Evolutionary conservation across 2,888 invertebrate genomes (phyloP).

Genomic region (Eupsilia transversa): DNA sequence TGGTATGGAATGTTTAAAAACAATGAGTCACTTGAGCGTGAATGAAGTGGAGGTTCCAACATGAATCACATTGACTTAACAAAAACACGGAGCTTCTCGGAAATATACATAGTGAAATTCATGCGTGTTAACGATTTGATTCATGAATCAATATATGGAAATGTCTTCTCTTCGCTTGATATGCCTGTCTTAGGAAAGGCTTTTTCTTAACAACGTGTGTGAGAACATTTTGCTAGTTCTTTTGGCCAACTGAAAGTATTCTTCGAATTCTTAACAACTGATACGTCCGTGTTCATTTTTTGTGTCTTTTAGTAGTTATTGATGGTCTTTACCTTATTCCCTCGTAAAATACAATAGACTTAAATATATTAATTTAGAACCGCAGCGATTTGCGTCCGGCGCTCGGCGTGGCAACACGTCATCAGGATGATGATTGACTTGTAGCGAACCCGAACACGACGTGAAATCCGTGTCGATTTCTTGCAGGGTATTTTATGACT

Average conservation of each 20-base stretch:
- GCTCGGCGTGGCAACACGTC: too few species aligned
- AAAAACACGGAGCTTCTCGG: constrained; percentile 17
- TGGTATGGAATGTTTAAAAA: constrained; percentile 16
- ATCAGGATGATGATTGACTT: too few species aligned
- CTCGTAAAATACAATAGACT: too few species aligned
- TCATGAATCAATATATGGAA: constrained; percentile 19
- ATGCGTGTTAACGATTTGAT: constrained; percentile 1
- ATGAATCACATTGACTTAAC: constrained; percentile 45
- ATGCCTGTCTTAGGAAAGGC: background rate
- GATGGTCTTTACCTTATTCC: background rate
- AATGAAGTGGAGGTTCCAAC: constrained; percentile 37
- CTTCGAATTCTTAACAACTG: background rate
- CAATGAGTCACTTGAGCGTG: constrained; percentile 44
- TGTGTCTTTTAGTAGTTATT: background rate
- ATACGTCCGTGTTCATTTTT: too few species aligned
- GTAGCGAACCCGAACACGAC: too few species aligned
- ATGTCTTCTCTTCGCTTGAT: background rate
- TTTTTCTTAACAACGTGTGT: background rate
- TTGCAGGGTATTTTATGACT: too few species aligned
- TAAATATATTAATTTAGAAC: too few species aligned
- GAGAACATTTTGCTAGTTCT: background rate
- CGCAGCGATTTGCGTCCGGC: too few species aligned
- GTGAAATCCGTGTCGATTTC: too few species aligned
- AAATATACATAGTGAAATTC: constrained; percentile 12
- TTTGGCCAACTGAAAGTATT: background rate